Base-by-base conservation (phyloP, 2,113 vertebrate species). In the Rhabdomys dilectus region DNA sequence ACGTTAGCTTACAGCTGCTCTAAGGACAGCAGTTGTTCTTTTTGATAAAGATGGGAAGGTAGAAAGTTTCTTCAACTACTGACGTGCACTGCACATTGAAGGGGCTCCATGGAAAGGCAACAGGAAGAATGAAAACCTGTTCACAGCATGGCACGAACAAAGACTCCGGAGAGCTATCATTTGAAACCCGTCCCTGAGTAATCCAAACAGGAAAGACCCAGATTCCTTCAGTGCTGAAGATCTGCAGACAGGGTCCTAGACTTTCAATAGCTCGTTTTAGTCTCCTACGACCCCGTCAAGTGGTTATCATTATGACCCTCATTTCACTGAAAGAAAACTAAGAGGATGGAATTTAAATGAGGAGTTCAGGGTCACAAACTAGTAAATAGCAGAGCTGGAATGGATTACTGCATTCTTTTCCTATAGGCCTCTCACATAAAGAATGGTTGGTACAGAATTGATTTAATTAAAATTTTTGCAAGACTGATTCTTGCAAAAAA, bases 281-380 rank as follows among this genome's bases (percentile, higher is more conserved):
- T 60, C 34, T 78, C 73, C 24, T 11, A 77, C 86, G 77, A 72
- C 21, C n/a, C 75, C 51, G 94, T 70, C 31, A 72, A 17, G 7
- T 77, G 70, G 56, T 7, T 76, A 45, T 64, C 72, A 39, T 76
- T 94, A 56, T 64, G 73, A 36, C 68, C 19, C 17, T 89, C 29
- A 48, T 60, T 81, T 91, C 42, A 53, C 58, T 94, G 64, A 81
- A 29, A 51, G 39, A 75, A 95, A 92, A 81, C 21, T 66, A 68
- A 86, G 5, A 10, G 12, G 7, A 77, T 45, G 64, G 51, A 93
- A 91, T 91, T 91, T 80, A 85, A 68, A 60, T 64, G 77, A 81
- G 19, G 39, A 78, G 22, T 93, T 11, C 45, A 86, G 39, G 53
- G n/a, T 73, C 68, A 87, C 31, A 88, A 77, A 29, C n/a, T 81